phyloP scores from a whole-genome alignment of 2,113 vertebrate genomes.

The Cephalopterus ornatus region DNA sequence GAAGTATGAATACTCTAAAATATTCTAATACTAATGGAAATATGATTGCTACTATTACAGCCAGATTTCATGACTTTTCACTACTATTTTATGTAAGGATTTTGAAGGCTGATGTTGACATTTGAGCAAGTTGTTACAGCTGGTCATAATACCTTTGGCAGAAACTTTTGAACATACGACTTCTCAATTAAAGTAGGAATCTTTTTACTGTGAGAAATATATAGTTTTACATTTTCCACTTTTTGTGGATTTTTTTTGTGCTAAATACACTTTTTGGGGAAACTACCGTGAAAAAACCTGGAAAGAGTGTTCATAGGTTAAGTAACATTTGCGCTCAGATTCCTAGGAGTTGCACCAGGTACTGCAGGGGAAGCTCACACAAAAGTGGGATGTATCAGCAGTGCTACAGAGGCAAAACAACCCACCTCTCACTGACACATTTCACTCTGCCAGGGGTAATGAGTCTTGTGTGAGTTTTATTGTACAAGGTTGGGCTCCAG shows the following conservation, averaged over 20 bases:
- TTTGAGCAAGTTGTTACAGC: background rate
- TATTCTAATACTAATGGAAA: background rate
- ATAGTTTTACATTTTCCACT: background rate
- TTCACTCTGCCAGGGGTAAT: background rate
- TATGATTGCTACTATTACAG: background rate
- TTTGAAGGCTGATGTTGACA: background rate
- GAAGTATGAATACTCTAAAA: background rate
- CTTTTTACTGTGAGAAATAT: background rate
- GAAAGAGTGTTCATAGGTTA: background rate
- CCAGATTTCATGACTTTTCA: background rate
- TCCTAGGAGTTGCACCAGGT: background rate
- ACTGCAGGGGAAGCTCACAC: rapidly evolving
- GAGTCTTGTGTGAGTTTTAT: background rate
- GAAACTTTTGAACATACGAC: background rate
- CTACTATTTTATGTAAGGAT: background rate
- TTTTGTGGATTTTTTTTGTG: background rate
- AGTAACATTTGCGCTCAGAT: background rate
- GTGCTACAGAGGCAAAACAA: background rate
- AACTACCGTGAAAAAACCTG: background rate
- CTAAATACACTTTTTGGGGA: background rate
- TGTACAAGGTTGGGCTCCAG: background rate
- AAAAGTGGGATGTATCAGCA: background rate
- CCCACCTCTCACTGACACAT: background rate
- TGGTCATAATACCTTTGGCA: background rate
- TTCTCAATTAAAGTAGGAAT: background rate